Evolutionary conservation across 2,797 vertebrate genomes (phyloP), one percentile per base, ranked within the genome.

Genomic region (Gambusia yucatana): DNA sequence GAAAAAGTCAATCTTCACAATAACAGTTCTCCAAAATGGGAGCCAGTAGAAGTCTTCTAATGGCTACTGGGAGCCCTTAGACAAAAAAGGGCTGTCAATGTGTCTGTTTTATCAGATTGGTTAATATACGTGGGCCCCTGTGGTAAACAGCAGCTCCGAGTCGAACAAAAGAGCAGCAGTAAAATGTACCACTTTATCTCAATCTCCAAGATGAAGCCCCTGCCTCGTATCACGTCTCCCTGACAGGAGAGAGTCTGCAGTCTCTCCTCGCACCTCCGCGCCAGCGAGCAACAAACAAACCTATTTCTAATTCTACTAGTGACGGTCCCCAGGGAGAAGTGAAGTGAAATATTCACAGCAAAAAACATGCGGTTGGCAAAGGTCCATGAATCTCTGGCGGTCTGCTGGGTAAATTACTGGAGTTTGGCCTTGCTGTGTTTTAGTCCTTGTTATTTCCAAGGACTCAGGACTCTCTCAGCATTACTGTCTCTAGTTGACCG

Each of bases 51-150:
- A 81, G 72, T 69, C 77, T 46, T 88, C 92, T 88, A 75, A 84
- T 73, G 77, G 82, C 73, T 69, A 57, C 46, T 50, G 47, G 75
- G 74, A 91, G 76, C 79, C 77, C 76, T 48, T 81, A 84, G 86
- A 89, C 79, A 84, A 75, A 85, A 75, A 91, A 85, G 79, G 67
- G 59, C 80, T 88, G 81, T 88, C 87, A 80, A 50, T 63, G 80
- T 9, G 33, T 84, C 80, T 88, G 75, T 90, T 91, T 90, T 80
- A 94, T 93, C 88, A 89, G 88, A 89, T 80, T 77, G 89, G 80
- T 86, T 88, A 80, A 92, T 83, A 84, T 83, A 86, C 93, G 89
- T 79, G 80, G 71, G 82, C 85, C 77, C 82, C 78, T 52, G 63
- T 75, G 77, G 87, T 85, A 88, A 91, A 90, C 67, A 83, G 78